A percentile compares a stretch with the other conserved stretches of the same genome.
phyloP scores from a whole-genome alignment of 2,888 invertebrate genomes.

The Masnerella sp. region DNA sequence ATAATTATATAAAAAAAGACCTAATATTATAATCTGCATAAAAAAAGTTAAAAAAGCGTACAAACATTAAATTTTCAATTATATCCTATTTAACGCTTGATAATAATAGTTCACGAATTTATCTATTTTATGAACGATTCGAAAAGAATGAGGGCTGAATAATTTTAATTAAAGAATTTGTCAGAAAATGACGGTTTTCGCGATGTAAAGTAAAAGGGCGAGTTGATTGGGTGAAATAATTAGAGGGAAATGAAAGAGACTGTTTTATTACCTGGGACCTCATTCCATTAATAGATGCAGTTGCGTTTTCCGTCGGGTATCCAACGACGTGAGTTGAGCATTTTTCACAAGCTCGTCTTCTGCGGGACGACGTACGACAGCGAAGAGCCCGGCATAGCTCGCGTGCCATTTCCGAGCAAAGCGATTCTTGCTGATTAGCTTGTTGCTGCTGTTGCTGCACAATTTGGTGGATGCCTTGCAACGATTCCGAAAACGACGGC shows the following conservation, averaged over 20 bases:
- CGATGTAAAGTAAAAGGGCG: too few species aligned
- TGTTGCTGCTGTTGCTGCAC: conserved; percentile 65
- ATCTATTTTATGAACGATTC: too few species aligned
- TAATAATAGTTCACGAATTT: too few species aligned
- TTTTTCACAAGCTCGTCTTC: conserved; percentile 83
- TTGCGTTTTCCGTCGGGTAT: conserved; percentile 77
- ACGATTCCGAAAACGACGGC: conserved; percentile 72
- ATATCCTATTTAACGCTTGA: too few species aligned
- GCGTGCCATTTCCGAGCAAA: conserved; percentile 89
- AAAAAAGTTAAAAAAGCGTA: too few species aligned
- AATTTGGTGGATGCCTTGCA: conserved; percentile 76
- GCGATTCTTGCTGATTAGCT: conserved; percentile 80
- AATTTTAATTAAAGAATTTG: too few species aligned
- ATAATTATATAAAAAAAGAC: too few species aligned
- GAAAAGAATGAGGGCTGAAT: too few species aligned
- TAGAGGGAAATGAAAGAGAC: conserved; percentile 7
- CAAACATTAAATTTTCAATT: too few species aligned
- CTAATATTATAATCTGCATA: too few species aligned
- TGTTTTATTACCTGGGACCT: conserved; percentile 71
- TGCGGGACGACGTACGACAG: conserved; percentile 82
- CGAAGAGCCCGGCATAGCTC: conserved; percentile 84
- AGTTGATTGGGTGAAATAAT: too few species aligned
- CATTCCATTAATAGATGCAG: conserved; percentile 77
- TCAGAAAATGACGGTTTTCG: too few species aligned
- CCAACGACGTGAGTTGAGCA: conserved; percentile 78